Evolutionary conservation across 1,140 invertebrate genomes (phyloP), one percentile per base, ranked within the genome.

Genomic region (Hypothenemus hampei): DNA sequence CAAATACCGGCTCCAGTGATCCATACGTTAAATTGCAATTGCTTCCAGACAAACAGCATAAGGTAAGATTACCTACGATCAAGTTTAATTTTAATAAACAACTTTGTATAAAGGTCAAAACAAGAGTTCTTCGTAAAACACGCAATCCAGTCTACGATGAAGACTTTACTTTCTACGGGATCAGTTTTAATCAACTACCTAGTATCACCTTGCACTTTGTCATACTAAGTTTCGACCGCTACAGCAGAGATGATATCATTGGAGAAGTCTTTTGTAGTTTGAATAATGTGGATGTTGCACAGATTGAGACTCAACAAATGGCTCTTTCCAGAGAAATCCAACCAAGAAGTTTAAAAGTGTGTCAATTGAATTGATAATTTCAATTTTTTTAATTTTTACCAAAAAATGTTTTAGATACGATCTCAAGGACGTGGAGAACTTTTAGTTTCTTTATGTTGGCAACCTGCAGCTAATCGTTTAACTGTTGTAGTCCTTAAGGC

Each of bases 171-270:
- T 96, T 97, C 77, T 97, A 94, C 67, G 93, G 93, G 22, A 85
- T 97, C 56, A 86, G 82, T 24, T 81, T 84, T 43, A 84, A 86
- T 62, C 91, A 94, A 69, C 74, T 97, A 7, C 75, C 89, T 71
- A 85, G 81, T 66, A 90, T 90, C 65, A 92, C 89, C 11, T 76
- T 97, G 15, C 93, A 97, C 73, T 95, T 97, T 69, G 90, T 95
- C 21, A 87, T 94, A 3, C 81, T 98, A 57, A 96, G 93, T 72
- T 98, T 97, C 72, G 96, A 98, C 75, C 76, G 94, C 69, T 98
- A 97, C 72, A 96, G 92, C 21, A 81, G 94, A 15, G 95, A 98
- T 69, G 93, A 97, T 66, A 91, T 98, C 49, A 95, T 98, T 50
- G 95, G 96, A 13, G 95, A 98, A 75, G 89, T 96, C n/a, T 86